These are phyloP conservation scores for Chondrosia reniformis DNA, from an alignment of 37 sponge, comb jelly and placozoan genomes.

Conservation along the genomic window DNA sequence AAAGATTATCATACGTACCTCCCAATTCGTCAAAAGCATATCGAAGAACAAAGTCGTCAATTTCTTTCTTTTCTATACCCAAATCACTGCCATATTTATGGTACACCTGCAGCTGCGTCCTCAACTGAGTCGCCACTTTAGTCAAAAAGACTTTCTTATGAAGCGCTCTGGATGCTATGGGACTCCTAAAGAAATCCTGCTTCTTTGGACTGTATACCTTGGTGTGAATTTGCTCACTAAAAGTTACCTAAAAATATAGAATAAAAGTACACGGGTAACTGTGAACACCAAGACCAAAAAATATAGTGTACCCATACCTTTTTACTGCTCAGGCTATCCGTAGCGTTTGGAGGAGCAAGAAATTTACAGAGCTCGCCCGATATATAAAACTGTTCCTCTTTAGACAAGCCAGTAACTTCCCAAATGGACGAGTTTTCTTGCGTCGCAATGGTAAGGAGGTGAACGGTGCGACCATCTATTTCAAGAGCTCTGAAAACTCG, in stretches of 20 bases:
- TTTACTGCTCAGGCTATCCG: no score
- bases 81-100: background rate
- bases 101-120: background rate
- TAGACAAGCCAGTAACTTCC: background rate
- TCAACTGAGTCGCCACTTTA: background rate
- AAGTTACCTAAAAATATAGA: background rate
- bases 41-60: conserved; percentile 13
- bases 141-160: background rate
- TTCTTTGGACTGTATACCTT: background rate
- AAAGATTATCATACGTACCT: background rate
- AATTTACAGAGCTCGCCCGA: background rate
- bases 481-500: background rate
- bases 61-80: background rate
- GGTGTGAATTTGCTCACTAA: background rate
- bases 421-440: background rate
- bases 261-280: no score
- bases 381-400: conserved; percentile 5
- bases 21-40: conserved; percentile 14
- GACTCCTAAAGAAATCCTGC: background rate
- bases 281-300: no score
- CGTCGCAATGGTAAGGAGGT: background rate
- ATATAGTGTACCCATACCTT: no score
- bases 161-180: background rate
- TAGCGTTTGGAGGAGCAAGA: background rate
- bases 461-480: background rate